Evolutionary conservation across 2,797 vertebrate genomes (phyloP).

Genomic region (Xenentodon cancila): DNA sequence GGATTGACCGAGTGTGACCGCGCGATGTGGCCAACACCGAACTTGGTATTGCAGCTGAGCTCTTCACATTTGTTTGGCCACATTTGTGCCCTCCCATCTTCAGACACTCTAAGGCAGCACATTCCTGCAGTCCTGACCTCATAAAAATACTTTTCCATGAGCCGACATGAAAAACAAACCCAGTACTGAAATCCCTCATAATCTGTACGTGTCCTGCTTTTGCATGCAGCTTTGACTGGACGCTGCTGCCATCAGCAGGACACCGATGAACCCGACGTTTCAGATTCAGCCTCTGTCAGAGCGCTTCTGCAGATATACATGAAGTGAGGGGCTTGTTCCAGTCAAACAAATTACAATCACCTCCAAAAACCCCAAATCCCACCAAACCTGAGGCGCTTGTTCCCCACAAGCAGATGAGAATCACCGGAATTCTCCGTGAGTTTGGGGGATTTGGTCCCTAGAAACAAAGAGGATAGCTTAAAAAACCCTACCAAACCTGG

Average conservation of each 20-base stretch:
- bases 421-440: too few relatives aligned
- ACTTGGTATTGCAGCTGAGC: slow-evolving; percentile 8
- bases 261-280: neutral
- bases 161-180: slow-evolving; percentile 22
- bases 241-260: slow-evolving; percentile 58
- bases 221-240: slow-evolving; percentile 16
- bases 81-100: neutral
- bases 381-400: too few relatives aligned
- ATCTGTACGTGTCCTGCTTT: slow-evolving; percentile 60
- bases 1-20: slow-evolving; percentile 21
- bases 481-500: too few relatives aligned
- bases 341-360: too few relatives aligned
- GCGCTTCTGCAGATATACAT: neutral
- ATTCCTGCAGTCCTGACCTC: slow-evolving; percentile 9
- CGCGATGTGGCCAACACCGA: slow-evolving; percentile 3
- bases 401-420: too few relatives aligned
- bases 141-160: slow-evolving; percentile 10
- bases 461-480: too few relatives aligned
- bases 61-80: neutral
- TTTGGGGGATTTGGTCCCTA: too few relatives aligned
- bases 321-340: too few relatives aligned
- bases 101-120: neutral
- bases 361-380: too few relatives aligned
- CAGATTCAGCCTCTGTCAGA: slow-evolving; percentile 18
- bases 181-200: slow-evolving; percentile 25